Evolutionary conservation across 2,888 invertebrate genomes (phyloP), one percentile per base, ranked within the genome.

Genomic region (Drosophila peninsularis): DNA sequence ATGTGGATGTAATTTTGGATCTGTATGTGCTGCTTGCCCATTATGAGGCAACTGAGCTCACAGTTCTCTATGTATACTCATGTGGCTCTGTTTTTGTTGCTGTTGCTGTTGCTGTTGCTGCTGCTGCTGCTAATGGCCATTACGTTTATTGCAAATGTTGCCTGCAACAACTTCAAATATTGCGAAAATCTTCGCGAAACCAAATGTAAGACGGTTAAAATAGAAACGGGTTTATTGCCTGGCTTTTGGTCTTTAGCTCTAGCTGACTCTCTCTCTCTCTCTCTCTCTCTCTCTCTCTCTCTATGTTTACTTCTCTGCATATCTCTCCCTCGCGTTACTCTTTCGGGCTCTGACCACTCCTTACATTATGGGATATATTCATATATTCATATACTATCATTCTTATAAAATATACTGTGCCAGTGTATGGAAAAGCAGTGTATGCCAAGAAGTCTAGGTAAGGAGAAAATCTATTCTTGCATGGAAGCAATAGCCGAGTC

Each of bases 141-240:
- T 81, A 81, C 84, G 87, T 80, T 86, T 75, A 73, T 86, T 83
- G 76, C 86, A 75, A 72, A 74, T 84, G 65, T 77, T 72, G 75
- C 70, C 73, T 69, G 81, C 81, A 75, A 70, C 77, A 65, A 78
- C 81, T 75, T 74, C 76, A 87, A 81, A 84, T 69, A 78, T 82
- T 82, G 82, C 82, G 85, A 82, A 82, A 82, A 87, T 70, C 71
- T 81, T 72, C 66, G 74, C 69, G 66, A 78, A 75, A 78, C 57
- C 71, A 73, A 73, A 78, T 57, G 53, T 53, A 77, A 78, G 64
- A 62, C 70, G 67, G 62, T 47, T 66, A 37, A 79, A 85, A 71
- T 55, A 57, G 67, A 80, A 82, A 82, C 82, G 67, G 57, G 82
- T 82, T 82, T 81, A 62, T 68, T 62, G 63, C 62, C 65, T 63